These are phyloP conservation scores for Ondatra zibethicus DNA, from an alignment of 2,113 vertebrate genomes.

Conservation along the genomic window DNA sequence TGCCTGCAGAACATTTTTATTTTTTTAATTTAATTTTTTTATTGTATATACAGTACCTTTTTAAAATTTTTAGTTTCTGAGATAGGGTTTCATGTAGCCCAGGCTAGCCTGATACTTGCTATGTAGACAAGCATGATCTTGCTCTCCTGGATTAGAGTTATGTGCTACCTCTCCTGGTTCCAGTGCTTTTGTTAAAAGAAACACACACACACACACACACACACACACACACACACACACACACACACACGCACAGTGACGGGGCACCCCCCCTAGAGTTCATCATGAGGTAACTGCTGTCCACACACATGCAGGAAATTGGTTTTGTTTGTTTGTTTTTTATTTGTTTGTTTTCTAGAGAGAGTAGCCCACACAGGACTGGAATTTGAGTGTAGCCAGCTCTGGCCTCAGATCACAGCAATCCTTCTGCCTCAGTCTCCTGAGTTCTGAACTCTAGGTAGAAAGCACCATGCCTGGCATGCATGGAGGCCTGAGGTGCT, in stretches of 20 bases:
- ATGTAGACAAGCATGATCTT: not conserved
- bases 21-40: no score
- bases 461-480: not conserved
- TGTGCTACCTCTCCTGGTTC: not conserved
- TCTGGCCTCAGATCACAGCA: no score
- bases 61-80: not conserved
- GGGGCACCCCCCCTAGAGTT: slow-evolving; percentile 46
- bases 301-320: not conserved
- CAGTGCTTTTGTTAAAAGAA: not conserved
- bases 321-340: not conserved
- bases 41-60: not conserved
- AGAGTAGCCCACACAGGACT: not conserved
- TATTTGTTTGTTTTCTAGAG: not conserved
- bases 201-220: not conserved
- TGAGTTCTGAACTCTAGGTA: not conserved
- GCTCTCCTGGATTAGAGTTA: not conserved
- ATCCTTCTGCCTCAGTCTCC: not conserved
- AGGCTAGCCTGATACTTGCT: no score
- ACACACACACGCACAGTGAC: not conserved
- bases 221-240: not conserved
- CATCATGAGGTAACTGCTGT: not conserved
- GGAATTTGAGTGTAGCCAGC: not conserved
- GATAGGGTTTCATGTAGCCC: not conserved
- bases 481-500: not conserved
- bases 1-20: not conserved